Conservation (phyloP, 1,140 invertebrate genomes). For the Geopemphigus sp. region DNA sequence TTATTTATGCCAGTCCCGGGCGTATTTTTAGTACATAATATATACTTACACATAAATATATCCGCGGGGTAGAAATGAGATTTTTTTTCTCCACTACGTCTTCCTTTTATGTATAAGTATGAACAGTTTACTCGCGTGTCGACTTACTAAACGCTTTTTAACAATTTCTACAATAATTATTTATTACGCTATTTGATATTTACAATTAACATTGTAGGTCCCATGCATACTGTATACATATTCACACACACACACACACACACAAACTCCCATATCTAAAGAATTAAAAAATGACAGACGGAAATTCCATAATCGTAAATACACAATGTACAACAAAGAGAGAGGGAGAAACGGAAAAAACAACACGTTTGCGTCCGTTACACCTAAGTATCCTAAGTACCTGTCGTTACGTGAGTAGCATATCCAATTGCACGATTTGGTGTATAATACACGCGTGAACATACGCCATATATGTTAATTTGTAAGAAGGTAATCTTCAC, state of each 20-base stretch:
- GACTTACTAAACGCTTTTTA: too few species aligned
- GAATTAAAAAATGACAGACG: too few species aligned
- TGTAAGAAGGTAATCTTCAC: background rate
- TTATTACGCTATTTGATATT: too few species aligned
- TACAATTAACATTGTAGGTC: too few species aligned
- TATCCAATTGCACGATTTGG: background rate
- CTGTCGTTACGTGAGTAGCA: background rate
- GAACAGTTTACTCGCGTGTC: background rate
- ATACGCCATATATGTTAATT: background rate
- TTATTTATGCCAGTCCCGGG: slow-evolving; percentile 8
- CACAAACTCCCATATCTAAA: too few species aligned
- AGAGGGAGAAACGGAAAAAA: background rate
- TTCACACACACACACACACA: too few species aligned
- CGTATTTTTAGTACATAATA: background rate
- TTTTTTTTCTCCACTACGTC: background rate
- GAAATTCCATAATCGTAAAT: too few species aligned
- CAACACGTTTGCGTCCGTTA: background rate
- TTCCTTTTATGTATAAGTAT: background rate
- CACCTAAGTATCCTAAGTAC: background rate
- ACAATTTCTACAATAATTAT: too few species aligned
- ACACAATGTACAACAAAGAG: too few species aligned
- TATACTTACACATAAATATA: background rate
- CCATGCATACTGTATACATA: too few species aligned
- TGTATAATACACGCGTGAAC: background rate
- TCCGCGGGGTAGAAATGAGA: background rate